phyloP scores from a whole-genome alignment of 2,797 vertebrate genomes.

The Tauraco hartlaubi region DNA sequence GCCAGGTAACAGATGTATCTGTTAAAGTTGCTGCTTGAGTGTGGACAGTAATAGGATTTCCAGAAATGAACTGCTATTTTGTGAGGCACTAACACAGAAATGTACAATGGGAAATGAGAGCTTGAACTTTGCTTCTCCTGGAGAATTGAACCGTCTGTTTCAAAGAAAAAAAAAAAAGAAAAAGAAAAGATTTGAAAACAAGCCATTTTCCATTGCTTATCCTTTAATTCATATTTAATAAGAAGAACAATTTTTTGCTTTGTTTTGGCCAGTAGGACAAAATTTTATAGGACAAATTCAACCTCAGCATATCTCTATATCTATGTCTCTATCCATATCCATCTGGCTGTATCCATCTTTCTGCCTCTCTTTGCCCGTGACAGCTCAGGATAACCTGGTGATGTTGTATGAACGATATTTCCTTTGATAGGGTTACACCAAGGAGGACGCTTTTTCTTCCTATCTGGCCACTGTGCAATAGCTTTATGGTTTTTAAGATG shows the following conservation, averaged over 20 bases:
- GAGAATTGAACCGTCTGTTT: slow-evolving; percentile 47
- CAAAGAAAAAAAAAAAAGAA: neutral
- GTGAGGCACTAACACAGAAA: slow-evolving; percentile 70
- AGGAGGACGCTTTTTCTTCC: neutral
- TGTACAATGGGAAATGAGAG: slow-evolving; percentile 69
- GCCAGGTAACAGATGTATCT: slow-evolving; percentile 60
- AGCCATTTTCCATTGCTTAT: slow-evolving; percentile 41
- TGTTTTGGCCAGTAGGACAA: slow-evolving; percentile 6
- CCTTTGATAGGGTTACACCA: neutral
- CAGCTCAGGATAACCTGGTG: neutral
- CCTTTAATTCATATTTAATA: slow-evolving; percentile 51
- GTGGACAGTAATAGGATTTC: slow-evolving; percentile 75
- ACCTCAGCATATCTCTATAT: neutral
- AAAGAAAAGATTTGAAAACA: slow-evolving; percentile 45
- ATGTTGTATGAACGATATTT: neutral
- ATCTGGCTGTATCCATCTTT: neutral
- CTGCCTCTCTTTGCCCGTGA: neutral
- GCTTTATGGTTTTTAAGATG: neutral
- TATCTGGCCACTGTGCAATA: neutral
- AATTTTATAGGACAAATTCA: neutral
- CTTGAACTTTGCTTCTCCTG: slow-evolving; percentile 68
- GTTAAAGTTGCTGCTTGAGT: slow-evolving; percentile 71
- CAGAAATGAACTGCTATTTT: slow-evolving; percentile 76
- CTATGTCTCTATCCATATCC: neutral
- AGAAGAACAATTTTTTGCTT: neutral